phyloP scores from a whole-genome alignment of 2,797 vertebrate species.

The Pipistrellus pygmaeus region DNA sequence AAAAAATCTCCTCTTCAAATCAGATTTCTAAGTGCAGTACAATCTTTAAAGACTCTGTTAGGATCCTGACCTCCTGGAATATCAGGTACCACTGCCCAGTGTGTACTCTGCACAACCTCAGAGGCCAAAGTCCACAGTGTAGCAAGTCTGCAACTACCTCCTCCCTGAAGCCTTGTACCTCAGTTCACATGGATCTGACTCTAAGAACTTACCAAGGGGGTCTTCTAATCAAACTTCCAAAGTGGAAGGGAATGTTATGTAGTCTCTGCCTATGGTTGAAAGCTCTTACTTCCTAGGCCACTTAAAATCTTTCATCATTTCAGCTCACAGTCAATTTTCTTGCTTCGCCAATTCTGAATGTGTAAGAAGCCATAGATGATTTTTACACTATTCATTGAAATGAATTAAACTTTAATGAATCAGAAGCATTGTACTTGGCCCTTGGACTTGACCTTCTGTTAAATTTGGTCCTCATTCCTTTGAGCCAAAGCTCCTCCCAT shows the following conservation, averaged over 20 bases:
- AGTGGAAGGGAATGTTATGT: not conserved
- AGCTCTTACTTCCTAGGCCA: not conserved
- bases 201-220: not conserved
- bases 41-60: not conserved
- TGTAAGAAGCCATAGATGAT: conserved; percentile 41
- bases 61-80: conserved; percentile 13
- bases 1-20: conserved; percentile 11
- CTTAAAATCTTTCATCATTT: not conserved
- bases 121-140: not conserved
- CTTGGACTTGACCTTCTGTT: conserved; percentile 64
- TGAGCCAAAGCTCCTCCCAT: not conserved
- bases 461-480: conserved; percentile 60
- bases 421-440: not conserved
- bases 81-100: not conserved
- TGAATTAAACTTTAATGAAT: conserved; percentile 6
- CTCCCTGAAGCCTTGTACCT: not conserved
- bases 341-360: not conserved
- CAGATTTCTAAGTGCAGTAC: not conserved
- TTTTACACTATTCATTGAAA: conserved; percentile 12
- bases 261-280: not conserved
- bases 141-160: not conserved
- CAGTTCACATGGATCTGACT: not conserved
- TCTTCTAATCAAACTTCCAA: conserved; percentile 5
- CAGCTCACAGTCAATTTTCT: not conserved
- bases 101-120: not conserved